These are phyloP conservation scores for Furcula furcula DNA, from an alignment of 2,888 invertebrate species.

Conservation along the genomic window DNA sequence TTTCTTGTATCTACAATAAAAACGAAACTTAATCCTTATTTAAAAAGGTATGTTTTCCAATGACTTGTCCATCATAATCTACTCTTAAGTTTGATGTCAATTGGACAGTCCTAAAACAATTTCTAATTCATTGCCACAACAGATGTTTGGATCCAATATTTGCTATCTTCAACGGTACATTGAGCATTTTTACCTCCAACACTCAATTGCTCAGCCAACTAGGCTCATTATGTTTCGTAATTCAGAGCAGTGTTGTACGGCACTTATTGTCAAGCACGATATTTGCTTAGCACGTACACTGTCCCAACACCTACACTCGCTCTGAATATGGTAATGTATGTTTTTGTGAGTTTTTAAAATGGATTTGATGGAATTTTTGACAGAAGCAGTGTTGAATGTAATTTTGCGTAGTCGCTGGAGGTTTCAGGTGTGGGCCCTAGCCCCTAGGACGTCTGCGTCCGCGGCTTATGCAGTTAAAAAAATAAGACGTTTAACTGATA, in stretches of 20 bases:
- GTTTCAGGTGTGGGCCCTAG: no score
- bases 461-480: no score
- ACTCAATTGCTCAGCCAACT: slow-evolving; percentile 29
- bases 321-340: slow-evolving; percentile 19
- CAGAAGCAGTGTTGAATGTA: no score
- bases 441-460: no score
- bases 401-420: no score
- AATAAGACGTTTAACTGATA: no score
- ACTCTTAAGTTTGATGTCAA: no score
- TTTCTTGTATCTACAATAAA: no score
- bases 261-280: slow-evolving; percentile 42
- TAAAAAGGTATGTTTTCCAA: no score
- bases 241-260: slow-evolving; percentile 53
- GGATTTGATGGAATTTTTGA: no score
- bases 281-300: slow-evolving; percentile 32
- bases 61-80: no score
- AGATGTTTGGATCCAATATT: slow-evolving; percentile 24
- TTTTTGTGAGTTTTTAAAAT: slow-evolving; percentile 20
- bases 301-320: slow-evolving; percentile 26
- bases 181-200: slow-evolving; percentile 16
- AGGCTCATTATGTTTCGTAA: slow-evolving; percentile 54
- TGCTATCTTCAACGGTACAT: slow-evolving; percentile 23
- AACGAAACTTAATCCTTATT: no score
- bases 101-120: slow-evolving; percentile 5
- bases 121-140: slow-evolving; percentile 10